Evolutionary conservation across 2,113 vertebrate genomes (phyloP).

Genomic region (Neomonachus schauinslandi): DNA sequence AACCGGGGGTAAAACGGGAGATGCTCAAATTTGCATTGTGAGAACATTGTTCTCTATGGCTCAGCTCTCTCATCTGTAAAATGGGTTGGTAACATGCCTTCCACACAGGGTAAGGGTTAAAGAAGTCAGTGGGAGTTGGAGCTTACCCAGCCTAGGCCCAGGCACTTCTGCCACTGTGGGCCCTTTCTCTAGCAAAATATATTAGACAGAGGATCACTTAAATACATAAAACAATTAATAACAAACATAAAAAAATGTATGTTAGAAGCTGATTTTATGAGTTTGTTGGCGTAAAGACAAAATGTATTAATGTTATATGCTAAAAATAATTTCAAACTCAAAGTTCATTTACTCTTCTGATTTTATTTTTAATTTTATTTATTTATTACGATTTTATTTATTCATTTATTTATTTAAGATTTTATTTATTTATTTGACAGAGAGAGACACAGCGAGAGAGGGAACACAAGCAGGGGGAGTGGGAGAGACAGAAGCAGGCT

Average conservation of each 20-base stretch:
- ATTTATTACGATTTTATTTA: too few species aligned
- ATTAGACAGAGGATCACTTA: not conserved
- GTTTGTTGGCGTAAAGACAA: not conserved
- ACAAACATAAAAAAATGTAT: not conserved
- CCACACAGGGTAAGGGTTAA: not conserved
- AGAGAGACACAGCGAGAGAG: too few species aligned
- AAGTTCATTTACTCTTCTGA: not conserved
- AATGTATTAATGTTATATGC: not conserved
- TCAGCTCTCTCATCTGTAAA: not conserved
- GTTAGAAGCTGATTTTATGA: not conserved
- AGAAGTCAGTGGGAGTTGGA: accelerated
- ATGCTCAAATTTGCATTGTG: accelerated
- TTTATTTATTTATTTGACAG: too few species aligned
- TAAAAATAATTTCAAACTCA: not conserved
- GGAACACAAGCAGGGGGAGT: too few species aligned
- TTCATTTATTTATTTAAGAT: too few species aligned
- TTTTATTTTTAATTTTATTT: not conserved
- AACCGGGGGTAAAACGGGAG: not conserved
- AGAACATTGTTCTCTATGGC: accelerated
- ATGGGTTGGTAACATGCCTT: not conserved
- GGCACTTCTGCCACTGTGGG: not conserved
- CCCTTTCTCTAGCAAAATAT: not conserved
- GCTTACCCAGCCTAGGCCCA: not conserved
- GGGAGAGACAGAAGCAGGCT: too few species aligned
- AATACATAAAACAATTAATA: not conserved